phyloP scores from a whole-genome alignment of 2,888 invertebrate species.

The Azorinus chamasolen region DNA sequence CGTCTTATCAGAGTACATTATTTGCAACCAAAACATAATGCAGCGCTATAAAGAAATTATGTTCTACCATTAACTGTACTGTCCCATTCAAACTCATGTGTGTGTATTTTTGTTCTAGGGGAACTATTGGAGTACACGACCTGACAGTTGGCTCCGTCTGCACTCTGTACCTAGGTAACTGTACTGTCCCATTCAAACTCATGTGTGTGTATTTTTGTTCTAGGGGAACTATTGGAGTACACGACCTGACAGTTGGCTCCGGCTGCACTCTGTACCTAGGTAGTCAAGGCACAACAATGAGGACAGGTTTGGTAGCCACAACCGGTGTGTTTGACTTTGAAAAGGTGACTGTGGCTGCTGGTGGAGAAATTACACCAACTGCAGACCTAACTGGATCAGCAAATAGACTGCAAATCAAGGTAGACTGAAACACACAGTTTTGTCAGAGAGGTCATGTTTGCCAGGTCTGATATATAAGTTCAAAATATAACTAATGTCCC shows the following conservation, averaged over 20 bases:
- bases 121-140: conserved; percentile 69
- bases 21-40: no score
- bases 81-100: no score
- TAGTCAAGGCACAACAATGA: conserved; percentile 59
- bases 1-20: no score
- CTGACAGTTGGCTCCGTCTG: conserved; percentile 74
- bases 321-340: conserved; percentile 64
- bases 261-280: conserved; percentile 71
- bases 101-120: conserved; percentile 61
- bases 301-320: conserved; percentile 31
- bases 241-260: conserved; percentile 71
- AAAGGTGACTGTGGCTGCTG: conserved; percentile 68
- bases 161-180: conserved; percentile 66
- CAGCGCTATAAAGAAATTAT: no score
- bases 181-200: no score
- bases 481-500: no score
- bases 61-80: no score
- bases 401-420: conserved; percentile 62
- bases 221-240: conserved; percentile 75
- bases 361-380: conserved; percentile 74
- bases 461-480: no score
- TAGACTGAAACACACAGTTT: no score
- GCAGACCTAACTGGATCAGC: conserved; percentile 57
- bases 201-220: no score
- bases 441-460: no score